Conservation (phyloP, 1,140 invertebrate genomes). For the Meloidogyne chitwoodi region DNA sequence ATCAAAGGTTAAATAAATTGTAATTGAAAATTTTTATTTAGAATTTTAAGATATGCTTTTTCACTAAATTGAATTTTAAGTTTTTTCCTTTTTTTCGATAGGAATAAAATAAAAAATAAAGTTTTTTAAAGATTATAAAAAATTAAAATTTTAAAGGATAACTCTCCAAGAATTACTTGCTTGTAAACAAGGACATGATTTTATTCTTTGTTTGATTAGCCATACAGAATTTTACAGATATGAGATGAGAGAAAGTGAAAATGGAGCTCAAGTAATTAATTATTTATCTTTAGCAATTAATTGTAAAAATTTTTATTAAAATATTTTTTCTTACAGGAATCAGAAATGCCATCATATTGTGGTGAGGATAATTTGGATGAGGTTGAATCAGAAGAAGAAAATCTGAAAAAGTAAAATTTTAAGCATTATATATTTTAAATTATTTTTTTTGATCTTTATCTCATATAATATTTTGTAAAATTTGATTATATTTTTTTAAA, state of each 20-base stretch:
- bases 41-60: background rate
- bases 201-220: conserved; percentile 18
- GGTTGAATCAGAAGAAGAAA: background rate
- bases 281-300: background rate
- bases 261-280: background rate
- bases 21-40: background rate
- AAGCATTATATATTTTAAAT: background rate
- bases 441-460: background rate
- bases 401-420: background rate
- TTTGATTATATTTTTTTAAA: background rate
- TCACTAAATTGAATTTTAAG: too few relatives aligned
- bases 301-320: background rate
- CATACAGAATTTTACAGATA: conserved; percentile 24
- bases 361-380: conserved; percentile 5
- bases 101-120: too few relatives aligned
- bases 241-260: conserved; percentile 19
- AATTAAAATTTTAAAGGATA: conserved; percentile 19
- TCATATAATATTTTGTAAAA: background rate
- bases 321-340: background rate
- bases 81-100: too few relatives aligned
- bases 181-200: conserved; percentile 29
- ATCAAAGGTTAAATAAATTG: conserved; percentile 1
- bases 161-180: conserved; percentile 15
- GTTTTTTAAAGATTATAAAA: too few relatives aligned
- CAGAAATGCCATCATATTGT: background rate